These are phyloP conservation scores for Pararge aegeria DNA, from an alignment of 1,140 invertebrate species.

Conservation along the genomic window DNA sequence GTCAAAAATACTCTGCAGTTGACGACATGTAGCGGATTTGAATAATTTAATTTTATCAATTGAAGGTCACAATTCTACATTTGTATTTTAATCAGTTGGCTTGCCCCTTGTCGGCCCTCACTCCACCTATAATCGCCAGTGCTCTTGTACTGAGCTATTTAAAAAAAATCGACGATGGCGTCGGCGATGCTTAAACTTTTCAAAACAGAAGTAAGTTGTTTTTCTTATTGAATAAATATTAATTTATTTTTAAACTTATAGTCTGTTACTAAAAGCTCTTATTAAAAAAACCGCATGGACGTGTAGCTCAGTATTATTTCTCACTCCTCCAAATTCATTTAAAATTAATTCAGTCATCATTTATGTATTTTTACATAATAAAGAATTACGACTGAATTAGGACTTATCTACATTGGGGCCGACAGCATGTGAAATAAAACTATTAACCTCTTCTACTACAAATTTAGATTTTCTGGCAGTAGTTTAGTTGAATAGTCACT, in stretches of 20 bases:
- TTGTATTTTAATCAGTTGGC: conserved; percentile 71
- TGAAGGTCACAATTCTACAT: conserved; percentile 66
- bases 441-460: no score
- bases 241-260: conserved; percentile 5
- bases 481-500: no score
- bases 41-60: conserved; percentile 74
- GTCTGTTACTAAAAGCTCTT: background rate
- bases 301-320: no score
- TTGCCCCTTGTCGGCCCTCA: conserved; percentile 19
- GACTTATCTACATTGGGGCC: no score
- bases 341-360: no score
- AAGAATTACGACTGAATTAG: no score
- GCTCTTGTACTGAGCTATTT: conserved; percentile 10
- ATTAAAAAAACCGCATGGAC: background rate
- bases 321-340: no score
- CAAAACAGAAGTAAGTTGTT: conserved; percentile 67
- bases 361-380: no score
- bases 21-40: conserved; percentile 45
- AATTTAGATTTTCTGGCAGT: no score
- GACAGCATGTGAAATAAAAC: no score
- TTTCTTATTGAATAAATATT: conserved; percentile 5
- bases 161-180: conserved; percentile 43
- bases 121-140: conserved; percentile 26
- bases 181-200: conserved; percentile 65
- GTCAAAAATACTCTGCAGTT: conserved; percentile 10